phyloP scores from a whole-genome alignment of 2,888 invertebrate species.

The Perithous albicinctus region DNA sequence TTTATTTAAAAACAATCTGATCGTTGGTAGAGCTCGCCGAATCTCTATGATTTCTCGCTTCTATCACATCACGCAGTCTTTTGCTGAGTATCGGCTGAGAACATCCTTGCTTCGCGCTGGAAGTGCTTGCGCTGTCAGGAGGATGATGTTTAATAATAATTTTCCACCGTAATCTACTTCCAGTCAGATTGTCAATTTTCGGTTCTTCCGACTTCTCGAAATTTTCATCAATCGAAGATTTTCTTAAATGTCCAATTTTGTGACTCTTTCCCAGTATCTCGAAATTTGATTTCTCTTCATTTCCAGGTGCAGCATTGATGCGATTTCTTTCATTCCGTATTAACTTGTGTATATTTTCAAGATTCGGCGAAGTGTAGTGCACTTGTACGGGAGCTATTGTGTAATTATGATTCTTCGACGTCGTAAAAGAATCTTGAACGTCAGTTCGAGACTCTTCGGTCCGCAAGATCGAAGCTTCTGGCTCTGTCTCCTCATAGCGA shows the following conservation, averaged over 20 bases:
- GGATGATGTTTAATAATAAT: constrained; percentile 68
- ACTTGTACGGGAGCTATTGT: constrained; percentile 55
- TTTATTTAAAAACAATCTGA: background rate
- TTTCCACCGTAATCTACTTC: constrained; percentile 66
- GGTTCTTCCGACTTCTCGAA: constrained; percentile 8
- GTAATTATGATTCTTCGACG: constrained; percentile 42
- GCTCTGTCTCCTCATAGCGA: constrained; percentile 15
- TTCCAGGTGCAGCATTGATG: background rate
- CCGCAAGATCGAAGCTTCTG: constrained; percentile 9
- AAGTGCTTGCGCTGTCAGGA: constrained; percentile 20
- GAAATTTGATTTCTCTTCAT: background rate
- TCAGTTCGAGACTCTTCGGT: constrained; percentile 13
- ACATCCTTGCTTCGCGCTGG: background rate
- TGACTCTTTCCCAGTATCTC: background rate
- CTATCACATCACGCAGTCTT: constrained; percentile 14
- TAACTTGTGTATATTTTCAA: constrained; percentile 19
- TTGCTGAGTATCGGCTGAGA: constrained; percentile 19
- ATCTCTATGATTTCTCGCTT: constrained; percentile 15
- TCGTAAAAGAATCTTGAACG: background rate
- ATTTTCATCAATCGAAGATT: constrained; percentile 6
- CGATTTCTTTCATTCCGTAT: background rate
- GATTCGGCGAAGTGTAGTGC: constrained; percentile 36
- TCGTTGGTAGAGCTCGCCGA: constrained; percentile 17
- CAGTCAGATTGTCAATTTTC: constrained; percentile 36
- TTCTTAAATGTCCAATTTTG: background rate